These are phyloP conservation scores for Mycogona germanica DNA, from an alignment of 2,888 invertebrate genomes.

Conservation along the genomic window DNA sequence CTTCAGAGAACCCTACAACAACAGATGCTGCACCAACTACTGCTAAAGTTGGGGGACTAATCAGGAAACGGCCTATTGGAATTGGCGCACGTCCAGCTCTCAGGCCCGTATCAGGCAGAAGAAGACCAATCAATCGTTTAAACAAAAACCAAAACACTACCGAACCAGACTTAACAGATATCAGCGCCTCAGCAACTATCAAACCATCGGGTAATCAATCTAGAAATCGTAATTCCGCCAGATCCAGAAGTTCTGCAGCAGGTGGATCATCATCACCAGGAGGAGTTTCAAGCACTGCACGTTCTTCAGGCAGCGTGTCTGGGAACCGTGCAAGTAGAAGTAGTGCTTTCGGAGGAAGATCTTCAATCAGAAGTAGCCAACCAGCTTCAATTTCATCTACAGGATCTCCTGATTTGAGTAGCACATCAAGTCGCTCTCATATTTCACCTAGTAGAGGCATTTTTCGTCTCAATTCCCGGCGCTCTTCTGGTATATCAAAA, in stretches of 20 bases:
- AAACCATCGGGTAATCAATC: too few relatives aligned
- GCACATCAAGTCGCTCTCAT: not conserved
- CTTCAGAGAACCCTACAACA: not conserved
- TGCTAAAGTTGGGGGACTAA: too few relatives aligned
- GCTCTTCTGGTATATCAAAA: not conserved
- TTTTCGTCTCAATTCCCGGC: not conserved
- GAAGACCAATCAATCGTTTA: constrained; percentile 8
- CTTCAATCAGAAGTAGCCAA: too few relatives aligned
- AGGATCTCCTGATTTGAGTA: not conserved
- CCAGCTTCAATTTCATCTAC: too few relatives aligned
- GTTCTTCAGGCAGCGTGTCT: not conserved
- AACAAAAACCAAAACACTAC: not conserved
- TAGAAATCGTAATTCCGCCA: not conserved
- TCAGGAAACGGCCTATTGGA: not conserved
- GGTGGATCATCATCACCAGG: constrained; percentile 10
- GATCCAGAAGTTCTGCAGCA: not conserved
- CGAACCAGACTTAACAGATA: not conserved
- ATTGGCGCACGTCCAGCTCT: constrained; percentile 11
- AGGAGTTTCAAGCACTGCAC: too few relatives aligned
- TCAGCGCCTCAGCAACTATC: too few relatives aligned
- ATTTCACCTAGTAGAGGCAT: not conserved
- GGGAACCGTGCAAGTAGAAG: too few relatives aligned
- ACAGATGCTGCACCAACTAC: not conserved
- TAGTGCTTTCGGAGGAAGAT: too few relatives aligned
- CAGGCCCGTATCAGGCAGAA: constrained; percentile 16